phyloP scores from a whole-genome alignment of 2,888 invertebrate genomes.

The Pristionchus japonicus region DNA sequence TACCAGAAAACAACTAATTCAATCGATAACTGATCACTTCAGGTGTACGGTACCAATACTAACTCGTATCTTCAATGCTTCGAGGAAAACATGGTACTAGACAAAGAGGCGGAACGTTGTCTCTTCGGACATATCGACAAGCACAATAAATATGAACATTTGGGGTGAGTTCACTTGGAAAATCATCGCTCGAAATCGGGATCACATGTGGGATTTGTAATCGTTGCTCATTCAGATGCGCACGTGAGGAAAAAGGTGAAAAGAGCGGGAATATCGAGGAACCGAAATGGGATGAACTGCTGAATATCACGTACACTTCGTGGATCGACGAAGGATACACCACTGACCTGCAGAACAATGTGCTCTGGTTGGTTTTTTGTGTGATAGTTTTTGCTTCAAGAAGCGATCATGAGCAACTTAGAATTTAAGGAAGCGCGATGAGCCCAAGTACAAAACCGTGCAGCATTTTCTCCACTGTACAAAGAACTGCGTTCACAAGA shows the following conservation, averaged over 20 bases:
- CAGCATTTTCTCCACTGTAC: conserved; percentile 39
- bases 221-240: not conserved
- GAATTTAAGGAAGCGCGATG: not conserved
- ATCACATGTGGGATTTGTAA: not conserved
- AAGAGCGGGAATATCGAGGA: not conserved
- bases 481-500: conserved; percentile 40
- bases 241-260: not conserved
- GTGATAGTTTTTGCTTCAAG: no score
- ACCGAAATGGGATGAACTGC: not conserved
- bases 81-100: not conserved
- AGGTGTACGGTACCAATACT: not conserved
- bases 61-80: not conserved
- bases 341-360: no score
- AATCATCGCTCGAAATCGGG: not conserved
- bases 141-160: no score
- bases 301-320: not conserved
- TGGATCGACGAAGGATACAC: not conserved
- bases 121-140: not conserved
- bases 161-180: not conserved
- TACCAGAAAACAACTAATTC: not conserved
- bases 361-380: not conserved
- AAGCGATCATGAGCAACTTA: not conserved
- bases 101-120: not conserved
- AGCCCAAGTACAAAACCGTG: not conserved
- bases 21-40: not conserved